Evolutionary conservation across 2,888 invertebrate genomes (phyloP).

Genomic region (Melanargia galathea): DNA sequence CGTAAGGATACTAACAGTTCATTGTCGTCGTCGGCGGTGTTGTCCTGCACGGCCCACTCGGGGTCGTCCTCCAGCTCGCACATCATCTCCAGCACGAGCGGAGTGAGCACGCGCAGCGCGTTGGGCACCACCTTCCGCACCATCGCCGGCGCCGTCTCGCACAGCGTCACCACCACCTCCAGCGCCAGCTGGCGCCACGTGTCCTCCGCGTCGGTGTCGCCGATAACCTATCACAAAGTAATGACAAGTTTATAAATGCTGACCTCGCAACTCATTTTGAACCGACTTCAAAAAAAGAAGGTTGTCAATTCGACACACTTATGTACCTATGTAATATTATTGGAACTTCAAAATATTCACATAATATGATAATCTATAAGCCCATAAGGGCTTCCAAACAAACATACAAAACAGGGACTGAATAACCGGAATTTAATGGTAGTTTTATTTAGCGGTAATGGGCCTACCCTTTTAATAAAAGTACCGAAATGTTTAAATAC

Average conservation of each 20-base stretch:
- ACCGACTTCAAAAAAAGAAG: too few relatives aligned
- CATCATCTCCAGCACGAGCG: slow-evolving; percentile 95
- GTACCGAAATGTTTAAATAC: too few relatives aligned
- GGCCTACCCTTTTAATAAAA: too few relatives aligned
- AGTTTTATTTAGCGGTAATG: too few relatives aligned
- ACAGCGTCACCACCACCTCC: slow-evolving; percentile 92
- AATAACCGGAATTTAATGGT: too few relatives aligned
- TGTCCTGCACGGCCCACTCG: slow-evolving; percentile 93
- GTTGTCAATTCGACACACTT: too few relatives aligned
- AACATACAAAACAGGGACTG: too few relatives aligned
- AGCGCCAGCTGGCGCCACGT: slow-evolving; percentile 95
- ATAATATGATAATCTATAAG: too few relatives aligned
- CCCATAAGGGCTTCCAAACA: too few relatives aligned
- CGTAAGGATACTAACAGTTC: slow-evolving; percentile 83
- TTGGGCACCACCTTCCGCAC: slow-evolving; percentile 95
- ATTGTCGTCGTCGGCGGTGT: slow-evolving; percentile 95
- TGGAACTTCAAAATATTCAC: too few relatives aligned
- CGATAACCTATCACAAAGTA: slow-evolving; percentile 79
- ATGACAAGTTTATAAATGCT: not conserved
- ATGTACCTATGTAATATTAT: too few relatives aligned
- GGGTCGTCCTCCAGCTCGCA: slow-evolving; percentile 96
- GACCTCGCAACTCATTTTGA: too few relatives aligned
- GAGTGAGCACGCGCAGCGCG: slow-evolving; percentile 90
- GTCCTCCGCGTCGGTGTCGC: slow-evolving; percentile 87
- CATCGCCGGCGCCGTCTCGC: slow-evolving; percentile 98